Conservation (phyloP, 30 jellyfish, hydroid and myxozoan species). For the Pelagia noctiluca region DNA sequence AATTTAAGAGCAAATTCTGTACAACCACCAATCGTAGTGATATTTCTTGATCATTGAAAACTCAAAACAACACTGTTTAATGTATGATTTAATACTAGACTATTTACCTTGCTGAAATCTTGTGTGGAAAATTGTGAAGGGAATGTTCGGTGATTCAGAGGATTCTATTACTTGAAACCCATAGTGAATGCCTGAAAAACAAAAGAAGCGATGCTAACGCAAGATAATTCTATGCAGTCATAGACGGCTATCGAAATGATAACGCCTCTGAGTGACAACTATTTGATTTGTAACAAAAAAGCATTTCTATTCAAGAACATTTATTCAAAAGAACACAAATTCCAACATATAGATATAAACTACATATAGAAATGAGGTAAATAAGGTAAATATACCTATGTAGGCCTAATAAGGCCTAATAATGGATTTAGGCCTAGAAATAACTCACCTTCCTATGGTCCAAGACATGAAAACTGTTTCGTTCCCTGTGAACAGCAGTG, state of each 20-base stretch:
- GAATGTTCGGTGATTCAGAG: constrained; percentile 23
- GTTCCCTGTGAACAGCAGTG: not conserved
- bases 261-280: constrained; percentile 1
- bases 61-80: not conserved
- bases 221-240: constrained; percentile 2
- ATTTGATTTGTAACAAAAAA: not conserved
- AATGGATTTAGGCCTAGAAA: not conserved
- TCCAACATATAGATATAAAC: too few relatives aligned
- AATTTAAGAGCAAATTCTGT: constrained; percentile 1
- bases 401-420: not conserved
- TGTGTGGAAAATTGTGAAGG: constrained; percentile 22
- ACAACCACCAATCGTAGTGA: constrained; percentile 1
- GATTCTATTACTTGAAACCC: constrained; percentile 51
- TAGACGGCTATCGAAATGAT: constrained; percentile 5
- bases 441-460: not conserved
- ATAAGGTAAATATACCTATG: not conserved
- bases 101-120: constrained; percentile 26
- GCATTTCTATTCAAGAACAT: constrained; percentile 2
- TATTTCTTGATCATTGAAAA: not conserved
- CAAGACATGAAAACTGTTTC: not conserved
- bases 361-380: not conserved
- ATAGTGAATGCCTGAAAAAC: constrained; percentile 6
- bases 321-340: not conserved
- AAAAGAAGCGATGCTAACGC: not conserved
- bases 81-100: constrained; percentile 1